Conservation (phyloP, 2,797 vertebrate species). For the Xiphorhynchus erythropygius region DNA sequence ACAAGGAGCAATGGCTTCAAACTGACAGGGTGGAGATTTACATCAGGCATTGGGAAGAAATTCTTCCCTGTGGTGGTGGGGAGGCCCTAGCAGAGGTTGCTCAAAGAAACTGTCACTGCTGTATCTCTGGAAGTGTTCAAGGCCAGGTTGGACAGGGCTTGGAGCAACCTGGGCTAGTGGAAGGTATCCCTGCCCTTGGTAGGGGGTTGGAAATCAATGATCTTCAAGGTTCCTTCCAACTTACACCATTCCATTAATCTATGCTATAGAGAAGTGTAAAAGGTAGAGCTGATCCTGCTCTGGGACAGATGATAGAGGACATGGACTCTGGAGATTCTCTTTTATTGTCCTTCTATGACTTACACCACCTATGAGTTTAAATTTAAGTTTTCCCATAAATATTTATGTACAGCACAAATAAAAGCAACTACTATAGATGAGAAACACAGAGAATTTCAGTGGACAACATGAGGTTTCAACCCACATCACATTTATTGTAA, state of each 20-base stretch:
- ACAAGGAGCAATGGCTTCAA: not conserved
- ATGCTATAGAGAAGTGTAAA: not conserved
- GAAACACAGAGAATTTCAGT: not conserved
- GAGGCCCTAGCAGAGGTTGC: fast-evolving
- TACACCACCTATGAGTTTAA: not conserved
- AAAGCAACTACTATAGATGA: not conserved
- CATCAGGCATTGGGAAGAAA: not conserved
- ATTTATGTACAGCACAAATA: not conserved
- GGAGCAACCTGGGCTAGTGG: fast-evolving
- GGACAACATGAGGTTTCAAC: not conserved
- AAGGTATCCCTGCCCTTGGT: not conserved
- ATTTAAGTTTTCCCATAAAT: not conserved
- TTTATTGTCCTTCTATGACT: not conserved
- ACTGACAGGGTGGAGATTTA: not conserved
- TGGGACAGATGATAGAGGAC: not conserved
- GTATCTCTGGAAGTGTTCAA: not conserved
- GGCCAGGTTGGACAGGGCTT: fast-evolving
- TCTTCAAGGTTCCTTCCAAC: not conserved
- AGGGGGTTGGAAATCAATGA: fast-evolving
- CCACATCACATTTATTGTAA: constrained; percentile 3
- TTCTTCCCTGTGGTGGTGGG: fast-evolving
- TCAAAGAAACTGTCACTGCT: not conserved
- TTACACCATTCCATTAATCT: not conserved
- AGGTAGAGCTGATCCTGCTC: not conserved
- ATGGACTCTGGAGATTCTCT: not conserved